These are phyloP conservation scores for Cataglyphis livida DNA, from an alignment of 2,888 invertebrate species.

Conservation along the genomic window DNA sequence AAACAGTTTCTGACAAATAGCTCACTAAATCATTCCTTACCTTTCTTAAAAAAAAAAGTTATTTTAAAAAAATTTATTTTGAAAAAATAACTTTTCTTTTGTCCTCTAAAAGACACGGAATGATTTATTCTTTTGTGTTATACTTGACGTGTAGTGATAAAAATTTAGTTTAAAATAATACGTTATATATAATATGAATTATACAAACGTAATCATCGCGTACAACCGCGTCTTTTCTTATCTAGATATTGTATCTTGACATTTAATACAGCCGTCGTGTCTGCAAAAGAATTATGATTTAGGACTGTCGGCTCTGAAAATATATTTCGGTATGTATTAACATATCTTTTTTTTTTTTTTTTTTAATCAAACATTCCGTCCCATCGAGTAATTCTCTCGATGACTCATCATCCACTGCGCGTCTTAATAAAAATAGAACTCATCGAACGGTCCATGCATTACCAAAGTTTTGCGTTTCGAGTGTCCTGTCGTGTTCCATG, in stretches of 20 bases:
- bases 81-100: neutral
- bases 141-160: neutral
- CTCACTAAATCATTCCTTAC: slow-evolving; percentile 61
- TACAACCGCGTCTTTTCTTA: neutral
- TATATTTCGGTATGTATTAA: slow-evolving; percentile 31
- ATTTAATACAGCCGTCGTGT: neutral
- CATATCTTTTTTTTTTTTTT: slow-evolving; percentile 5
- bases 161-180: neutral
- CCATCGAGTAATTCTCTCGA: neutral
- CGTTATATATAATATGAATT: no score
- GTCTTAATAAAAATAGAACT: slow-evolving; percentile 48
- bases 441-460: slow-evolving; percentile 39
- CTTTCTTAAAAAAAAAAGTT: neutral
- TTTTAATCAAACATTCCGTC: neutral
- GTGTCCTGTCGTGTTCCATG: slow-evolving; percentile 58
- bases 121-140: neutral
- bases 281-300: slow-evolving; percentile 26
- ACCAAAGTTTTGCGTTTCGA: slow-evolving; percentile 53
- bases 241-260: slow-evolving; percentile 19
- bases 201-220: neutral
- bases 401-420: slow-evolving; percentile 24
- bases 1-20: slow-evolving; percentile 77
- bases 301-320: neutral
- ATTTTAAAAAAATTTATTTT: neutral
- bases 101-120: neutral